Percentiles rank a stretch among this genome's conserved stretches.
phyloP scores from a whole-genome alignment of 1,140 invertebrate species.

The Eurosta solidaginis region DNA sequence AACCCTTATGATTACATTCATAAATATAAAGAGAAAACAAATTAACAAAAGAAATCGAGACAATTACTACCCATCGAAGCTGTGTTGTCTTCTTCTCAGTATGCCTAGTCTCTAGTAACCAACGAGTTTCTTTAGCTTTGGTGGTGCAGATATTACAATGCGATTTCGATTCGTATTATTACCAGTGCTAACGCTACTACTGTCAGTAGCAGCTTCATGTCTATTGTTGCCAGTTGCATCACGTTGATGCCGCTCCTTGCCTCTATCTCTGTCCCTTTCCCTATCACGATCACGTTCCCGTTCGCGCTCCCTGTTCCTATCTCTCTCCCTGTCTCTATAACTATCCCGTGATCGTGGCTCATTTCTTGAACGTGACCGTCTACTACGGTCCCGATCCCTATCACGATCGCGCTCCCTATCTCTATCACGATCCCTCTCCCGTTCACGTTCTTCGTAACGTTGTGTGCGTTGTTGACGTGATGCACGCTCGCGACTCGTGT shows the following conservation, averaged over 20 bases:
- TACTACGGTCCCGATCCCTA: not conserved
- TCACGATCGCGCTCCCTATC: slow-evolving; percentile 28
- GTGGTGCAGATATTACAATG: slow-evolving; percentile 54
- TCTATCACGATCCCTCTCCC: slow-evolving; percentile 27
- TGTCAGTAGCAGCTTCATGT: not conserved
- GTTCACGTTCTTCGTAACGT: slow-evolving; percentile 34
- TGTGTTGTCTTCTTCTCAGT: not conserved
- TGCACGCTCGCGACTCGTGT: slow-evolving; percentile 27
- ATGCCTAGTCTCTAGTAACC: slow-evolving; percentile 47
- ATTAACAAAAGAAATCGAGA: slow-evolving; percentile 8
- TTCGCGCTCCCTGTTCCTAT: too few species aligned
- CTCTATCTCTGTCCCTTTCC: slow-evolving; percentile 23
- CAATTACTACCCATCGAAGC: slow-evolving; percentile 7
- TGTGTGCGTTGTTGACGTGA: slow-evolving; percentile 23
- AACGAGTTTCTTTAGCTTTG: slow-evolving; percentile 57
- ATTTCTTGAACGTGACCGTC: not conserved
- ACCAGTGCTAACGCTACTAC: slow-evolving; percentile 27
- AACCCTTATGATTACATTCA: slow-evolving; percentile 8
- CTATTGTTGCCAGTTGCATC: not conserved
- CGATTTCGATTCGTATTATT: slow-evolving; percentile 45
- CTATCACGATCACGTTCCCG: slow-evolving; percentile 16
- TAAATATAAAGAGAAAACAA: not conserved
- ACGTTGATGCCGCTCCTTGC: not conserved
- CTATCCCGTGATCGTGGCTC: slow-evolving; percentile 27
- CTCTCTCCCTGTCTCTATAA: slow-evolving; percentile 9